These are phyloP conservation scores for Aldabrachelys gigantea DNA, from an alignment of 2,113 vertebrate species.

Conservation along the genomic window DNA sequence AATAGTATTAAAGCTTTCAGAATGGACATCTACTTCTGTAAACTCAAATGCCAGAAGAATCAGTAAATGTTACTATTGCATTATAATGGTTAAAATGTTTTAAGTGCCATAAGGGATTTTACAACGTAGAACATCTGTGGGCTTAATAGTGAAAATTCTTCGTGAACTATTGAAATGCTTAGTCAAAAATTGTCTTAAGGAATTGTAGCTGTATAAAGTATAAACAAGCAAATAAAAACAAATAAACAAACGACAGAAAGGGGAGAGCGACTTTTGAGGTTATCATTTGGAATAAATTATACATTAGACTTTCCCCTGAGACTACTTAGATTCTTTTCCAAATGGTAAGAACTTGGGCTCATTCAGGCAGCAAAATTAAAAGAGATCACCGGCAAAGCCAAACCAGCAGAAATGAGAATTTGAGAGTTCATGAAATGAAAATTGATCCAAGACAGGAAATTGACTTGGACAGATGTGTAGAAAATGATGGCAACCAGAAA, in stretches of 20 bases:
- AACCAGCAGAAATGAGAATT: conserved; percentile 52
- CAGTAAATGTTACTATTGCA: neutral
- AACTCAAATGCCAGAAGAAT: neutral
- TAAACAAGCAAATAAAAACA: neutral
- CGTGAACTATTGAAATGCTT: neutral
- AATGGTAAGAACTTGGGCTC: conserved; percentile 25
- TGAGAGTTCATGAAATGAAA: conserved; percentile 61
- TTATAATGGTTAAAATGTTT: conserved; percentile 19
- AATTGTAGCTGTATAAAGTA: neutral
- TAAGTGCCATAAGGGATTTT: neutral
- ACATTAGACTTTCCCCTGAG: conserved; percentile 4
- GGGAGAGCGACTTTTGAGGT: neutral
- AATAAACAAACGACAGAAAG: neutral
- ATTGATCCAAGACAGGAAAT: conserved; percentile 76
- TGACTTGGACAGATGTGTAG: conserved; percentile 76
- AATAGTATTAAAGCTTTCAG: neutral
- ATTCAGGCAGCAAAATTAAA: conserved; percentile 64
- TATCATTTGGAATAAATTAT: conserved; percentile 63
- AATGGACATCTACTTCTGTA: neutral
- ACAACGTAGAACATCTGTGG: neutral
- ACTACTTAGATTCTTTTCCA: conserved; percentile 17
- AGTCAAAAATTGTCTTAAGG: conserved; percentile 34
- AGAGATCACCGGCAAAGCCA: conserved; percentile 33
- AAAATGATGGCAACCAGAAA: conserved; percentile 72
- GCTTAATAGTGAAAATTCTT: neutral